Base-by-base conservation (phyloP, 2,113 vertebrate genomes). In the Takifugu flavidus region DNA sequence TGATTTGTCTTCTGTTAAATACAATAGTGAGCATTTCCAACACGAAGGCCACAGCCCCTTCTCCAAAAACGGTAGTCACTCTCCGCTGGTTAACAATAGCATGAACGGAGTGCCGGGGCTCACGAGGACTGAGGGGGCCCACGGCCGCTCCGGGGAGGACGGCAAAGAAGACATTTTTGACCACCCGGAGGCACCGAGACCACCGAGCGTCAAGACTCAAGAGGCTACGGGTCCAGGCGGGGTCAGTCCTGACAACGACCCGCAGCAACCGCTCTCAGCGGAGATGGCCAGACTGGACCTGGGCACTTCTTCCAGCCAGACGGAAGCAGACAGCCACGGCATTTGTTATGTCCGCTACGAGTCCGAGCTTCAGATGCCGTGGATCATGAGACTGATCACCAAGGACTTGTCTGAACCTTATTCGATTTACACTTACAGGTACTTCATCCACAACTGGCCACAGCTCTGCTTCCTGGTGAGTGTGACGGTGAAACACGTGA, bases 391-490 rank as follows among this genome's bases (percentile, higher is more conserved):
- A 92, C 94, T 99, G 89, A 99, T 99, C 93, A 99, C 97, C 90
- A 98, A 98, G 94, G 97, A 99, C 95, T 94, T 99, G 91, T 99
- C 97, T 79, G 97, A 99, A 93, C 97, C 97, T 91, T 99, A 99
- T 93, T 99, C 97, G 82, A 99, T 99, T 92, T 99, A 99, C 87
- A 99, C 97, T 54, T 99, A 99, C 93, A 96, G 97, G 93, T 99
- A 99, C 94, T 99, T 99, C 94, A 99, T 99, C 91, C 97, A 99
- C 93, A 99, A 99, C 94, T 99, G 97, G 97, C 97, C 97, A 70
- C 96, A 99, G 92, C 96, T 99, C 86, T 99, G 97, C 92, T 99
- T 99, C 90, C 92, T 99, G 96, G 97, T 99, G 93, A 94, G 97
- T 99, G 15, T 44, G 25, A 58, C 34, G 20, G 42, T 15, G 47